A percentile compares a stretch with the other conserved stretches of the same genome.
These are phyloP conservation scores for Sebastes matsubarae DNA, from an alignment of 2,797 vertebrate genomes.

Conservation along the genomic window DNA sequence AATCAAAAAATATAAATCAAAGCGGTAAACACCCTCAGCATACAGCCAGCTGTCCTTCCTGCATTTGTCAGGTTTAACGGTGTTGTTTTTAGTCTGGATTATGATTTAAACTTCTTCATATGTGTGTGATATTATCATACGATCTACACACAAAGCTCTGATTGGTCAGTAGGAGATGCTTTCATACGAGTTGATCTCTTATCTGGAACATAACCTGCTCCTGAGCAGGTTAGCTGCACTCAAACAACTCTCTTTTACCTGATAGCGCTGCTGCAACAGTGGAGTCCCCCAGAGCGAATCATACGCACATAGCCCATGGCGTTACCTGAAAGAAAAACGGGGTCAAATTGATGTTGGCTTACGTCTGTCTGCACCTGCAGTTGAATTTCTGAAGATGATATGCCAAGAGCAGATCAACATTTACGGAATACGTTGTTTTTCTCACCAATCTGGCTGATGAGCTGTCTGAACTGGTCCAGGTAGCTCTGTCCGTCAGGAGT, in stretches of 20 bases:
- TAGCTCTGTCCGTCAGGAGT: constrained; percentile 98
- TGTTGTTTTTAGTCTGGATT: too few relatives aligned
- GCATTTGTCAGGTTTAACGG: too few relatives aligned
- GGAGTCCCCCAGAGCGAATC: constrained; percentile 98
- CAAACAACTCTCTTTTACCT: constrained; percentile 79
- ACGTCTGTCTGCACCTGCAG: not conserved
- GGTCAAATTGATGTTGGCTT: not conserved
- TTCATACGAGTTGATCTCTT: too few relatives aligned
- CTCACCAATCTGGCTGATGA: constrained; percentile 98
- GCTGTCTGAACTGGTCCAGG: constrained; percentile 97
- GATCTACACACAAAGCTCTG: too few relatives aligned
- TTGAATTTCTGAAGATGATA: not conserved
- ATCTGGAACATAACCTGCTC: too few relatives aligned
- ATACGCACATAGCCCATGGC: constrained; percentile 98
- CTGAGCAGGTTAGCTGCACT: not conserved
- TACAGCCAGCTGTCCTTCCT: too few relatives aligned
- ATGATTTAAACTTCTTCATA: too few relatives aligned
- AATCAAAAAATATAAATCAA: too few relatives aligned
- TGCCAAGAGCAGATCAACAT: not conserved
- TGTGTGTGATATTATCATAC: too few relatives aligned
- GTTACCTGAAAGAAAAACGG: constrained; percentile 84
- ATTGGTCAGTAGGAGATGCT: too few relatives aligned
- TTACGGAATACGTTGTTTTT: not conserved
- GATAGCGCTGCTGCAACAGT: constrained; percentile 98
- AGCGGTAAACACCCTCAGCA: too few relatives aligned